Evolutionary conservation across 2,113 vertebrate genomes (phyloP), one percentile per base, ranked within the genome.

Genomic region (Cyanistes caeruleus): DNA sequence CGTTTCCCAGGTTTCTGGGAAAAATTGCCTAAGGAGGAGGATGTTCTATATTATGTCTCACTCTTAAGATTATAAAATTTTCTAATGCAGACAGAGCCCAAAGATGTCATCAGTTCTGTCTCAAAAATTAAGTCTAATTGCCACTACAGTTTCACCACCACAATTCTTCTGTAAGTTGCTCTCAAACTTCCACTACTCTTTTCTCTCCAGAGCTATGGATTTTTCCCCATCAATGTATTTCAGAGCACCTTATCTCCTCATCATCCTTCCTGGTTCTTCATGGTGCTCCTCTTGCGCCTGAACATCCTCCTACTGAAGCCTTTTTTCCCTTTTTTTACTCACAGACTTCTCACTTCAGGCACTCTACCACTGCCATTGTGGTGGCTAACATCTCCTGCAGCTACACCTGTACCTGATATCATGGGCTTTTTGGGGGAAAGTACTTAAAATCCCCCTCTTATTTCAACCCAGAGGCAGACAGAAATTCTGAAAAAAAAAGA

Each of bases 371-470:
- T 73, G 33, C 27, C 4, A 22, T 64, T 78, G 63, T 48, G 25
- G 53, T 39, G 35, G 9, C 31, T 83, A n/a, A 3, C 37, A 59
- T 12, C 5, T 65, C 23, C 33, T 92, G 59, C 43, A 69, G 43
- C 46, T 16, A n/a, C 55, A 25, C 8, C 20, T 44, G 12, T 64
- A 39, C 23, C 25, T 64, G 28, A 13, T 35, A 49, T 51, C 7
- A 2, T 53, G 15, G 0, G 0, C 0, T 37, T 25, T 43, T 48
- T 21, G 0, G 1, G 13, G 11, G 10, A n/a, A 65, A 60, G 20
- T 17, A 41, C 30, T 43, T 39, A 70, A 91, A 89, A 7, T 75
- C 7, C 1, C 8, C 9, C 9, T 70, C 15, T 70, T 33, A 23
- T 21, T 85, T 33, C 53, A 72, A 59, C 3, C 22, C 41, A 75